Percentiles rank a stretch among this genome's conserved stretches.
Conservation (phyloP, 1,140 invertebrate genomes). For the Drosophila bocki region DNA sequence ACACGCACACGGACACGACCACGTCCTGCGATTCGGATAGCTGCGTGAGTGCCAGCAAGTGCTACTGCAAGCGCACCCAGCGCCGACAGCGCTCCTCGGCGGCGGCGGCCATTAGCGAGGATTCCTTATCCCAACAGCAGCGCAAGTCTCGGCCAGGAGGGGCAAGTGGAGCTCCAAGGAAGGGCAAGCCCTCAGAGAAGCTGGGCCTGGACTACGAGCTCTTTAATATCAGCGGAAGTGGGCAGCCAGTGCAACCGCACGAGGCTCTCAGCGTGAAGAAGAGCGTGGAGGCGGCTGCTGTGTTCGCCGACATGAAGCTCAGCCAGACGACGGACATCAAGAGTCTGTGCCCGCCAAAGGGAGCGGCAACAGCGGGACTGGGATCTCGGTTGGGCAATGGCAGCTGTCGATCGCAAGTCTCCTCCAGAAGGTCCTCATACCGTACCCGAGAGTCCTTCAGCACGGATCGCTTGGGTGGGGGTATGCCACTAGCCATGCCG, state of each 20-base stretch:
- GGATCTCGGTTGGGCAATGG: slow-evolving; percentile 35
- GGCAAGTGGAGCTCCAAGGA: slow-evolving; percentile 16
- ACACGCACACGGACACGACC: slow-evolving; percentile 86
- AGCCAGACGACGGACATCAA: slow-evolving; percentile 85
- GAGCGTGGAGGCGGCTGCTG: slow-evolving; percentile 93
- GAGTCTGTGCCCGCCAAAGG: slow-evolving; percentile 63
- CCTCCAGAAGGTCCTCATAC: slow-evolving; percentile 61
- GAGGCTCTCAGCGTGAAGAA: slow-evolving; percentile 94
- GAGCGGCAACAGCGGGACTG: neutral
- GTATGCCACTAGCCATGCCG: slow-evolving; percentile 23
- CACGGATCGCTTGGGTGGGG: slow-evolving; percentile 50
- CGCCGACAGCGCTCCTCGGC: slow-evolving; percentile 47
- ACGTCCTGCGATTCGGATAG: slow-evolving; percentile 93
- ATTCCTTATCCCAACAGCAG: slow-evolving; percentile 70
- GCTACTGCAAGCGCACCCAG: slow-evolving; percentile 90
- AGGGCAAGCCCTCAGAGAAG: slow-evolving; percentile 86
- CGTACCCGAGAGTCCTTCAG: slow-evolving; percentile 70
- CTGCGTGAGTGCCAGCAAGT: slow-evolving; percentile 94
- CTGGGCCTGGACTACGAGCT: slow-evolving; percentile 90
- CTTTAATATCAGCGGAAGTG: slow-evolving; percentile 86
- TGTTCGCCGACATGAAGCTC: slow-evolving; percentile 90
- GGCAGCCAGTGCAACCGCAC: slow-evolving; percentile 86
- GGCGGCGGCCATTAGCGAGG: slow-evolving; percentile 53
- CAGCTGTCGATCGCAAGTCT: slow-evolving; percentile 59
- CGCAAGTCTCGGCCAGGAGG: slow-evolving; percentile 42